phyloP scores from a whole-genome alignment of 2,797 vertebrate species.

The Macropodus opercularis region DNA sequence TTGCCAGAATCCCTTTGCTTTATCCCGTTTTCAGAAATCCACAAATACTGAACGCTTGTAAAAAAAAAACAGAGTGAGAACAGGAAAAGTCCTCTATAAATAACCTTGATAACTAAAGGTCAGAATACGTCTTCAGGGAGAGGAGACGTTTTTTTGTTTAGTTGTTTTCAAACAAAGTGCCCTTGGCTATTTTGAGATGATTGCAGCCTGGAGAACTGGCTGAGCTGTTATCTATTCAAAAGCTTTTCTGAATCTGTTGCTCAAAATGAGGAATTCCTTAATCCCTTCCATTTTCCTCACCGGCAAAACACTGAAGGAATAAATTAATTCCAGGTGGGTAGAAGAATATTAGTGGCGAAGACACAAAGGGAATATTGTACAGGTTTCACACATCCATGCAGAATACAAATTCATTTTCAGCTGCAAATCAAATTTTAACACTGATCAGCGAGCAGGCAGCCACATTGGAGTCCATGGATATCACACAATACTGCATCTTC shows the following conservation, averaged over 20 bases:
- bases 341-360: constrained; percentile 60
- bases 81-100: constrained; percentile 1
- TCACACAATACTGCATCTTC: constrained; percentile 38
- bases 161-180: constrained; percentile 41
- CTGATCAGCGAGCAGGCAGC: constrained; percentile 25
- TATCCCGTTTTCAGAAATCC: constrained; percentile 21
- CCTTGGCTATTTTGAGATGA: constrained; percentile 58
- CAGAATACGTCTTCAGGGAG: constrained; percentile 46
- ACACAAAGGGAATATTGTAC: constrained; percentile 59
- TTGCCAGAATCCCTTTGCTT: constrained; percentile 24
- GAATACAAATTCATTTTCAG: constrained; percentile 62
- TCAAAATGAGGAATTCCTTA: constrained; percentile 73
- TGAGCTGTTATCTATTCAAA: constrained; percentile 67
- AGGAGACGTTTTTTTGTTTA: constrained; percentile 20
- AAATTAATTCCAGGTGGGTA: constrained; percentile 59
- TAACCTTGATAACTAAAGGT: constrained; percentile 51
- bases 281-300: constrained; percentile 67
- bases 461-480: constrained; percentile 37
- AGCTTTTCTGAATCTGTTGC: constrained; percentile 60
- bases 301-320: constrained; percentile 62
- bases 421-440: constrained; percentile 54
- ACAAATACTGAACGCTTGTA: constrained; percentile 24
- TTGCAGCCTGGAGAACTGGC: constrained; percentile 59
- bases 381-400: constrained; percentile 73
- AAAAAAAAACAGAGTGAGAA: background rate